Evolutionary conservation across 35 echinoderm and acorn worm genomes (phyloP).

Genomic region (Apostichopus parvimensis): DNA sequence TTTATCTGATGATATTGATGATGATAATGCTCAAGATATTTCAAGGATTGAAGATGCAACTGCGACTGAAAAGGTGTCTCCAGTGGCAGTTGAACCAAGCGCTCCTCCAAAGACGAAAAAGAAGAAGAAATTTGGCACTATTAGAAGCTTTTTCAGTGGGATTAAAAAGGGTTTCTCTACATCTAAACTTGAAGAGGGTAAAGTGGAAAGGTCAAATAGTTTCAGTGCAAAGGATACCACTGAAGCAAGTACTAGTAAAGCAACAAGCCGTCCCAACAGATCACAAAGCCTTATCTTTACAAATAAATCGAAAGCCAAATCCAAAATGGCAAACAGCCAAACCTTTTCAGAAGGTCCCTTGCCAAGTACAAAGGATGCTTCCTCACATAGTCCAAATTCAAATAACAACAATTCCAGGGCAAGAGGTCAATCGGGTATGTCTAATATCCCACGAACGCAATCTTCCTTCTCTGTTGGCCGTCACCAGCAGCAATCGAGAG

Average conservation of each 20-base stretch:
- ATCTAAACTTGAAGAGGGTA: conserved; percentile 17
- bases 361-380: not conserved
- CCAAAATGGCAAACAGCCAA: conserved; percentile 28
- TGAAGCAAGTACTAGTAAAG: not conserved
- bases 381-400: not conserved
- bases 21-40: conserved; percentile 12
- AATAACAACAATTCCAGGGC: conserved; percentile 51
- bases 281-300: conserved; percentile 45
- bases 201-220: conserved; percentile 46
- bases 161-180: conserved; percentile 28
- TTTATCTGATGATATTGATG: not conserved
- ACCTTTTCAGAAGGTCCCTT: conserved; percentile 11
- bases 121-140: conserved; percentile 30
- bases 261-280: conserved; percentile 28
- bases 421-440: not conserved
- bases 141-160: conserved; percentile 25
- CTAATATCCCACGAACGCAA: not conserved
- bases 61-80: not conserved
- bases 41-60: not conserved
- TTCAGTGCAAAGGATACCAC: conserved; percentile 1
- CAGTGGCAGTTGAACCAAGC: not conserved
- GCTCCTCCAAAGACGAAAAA: conserved; percentile 4
- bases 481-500: not conserved
- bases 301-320: conserved; percentile 32
- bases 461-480: not conserved